Percentiles rank a stretch among this genome's conserved stretches.
These are phyloP conservation scores for Choreutis nemorana DNA, from an alignment of 2,888 invertebrate species.

Conservation along the genomic window DNA sequence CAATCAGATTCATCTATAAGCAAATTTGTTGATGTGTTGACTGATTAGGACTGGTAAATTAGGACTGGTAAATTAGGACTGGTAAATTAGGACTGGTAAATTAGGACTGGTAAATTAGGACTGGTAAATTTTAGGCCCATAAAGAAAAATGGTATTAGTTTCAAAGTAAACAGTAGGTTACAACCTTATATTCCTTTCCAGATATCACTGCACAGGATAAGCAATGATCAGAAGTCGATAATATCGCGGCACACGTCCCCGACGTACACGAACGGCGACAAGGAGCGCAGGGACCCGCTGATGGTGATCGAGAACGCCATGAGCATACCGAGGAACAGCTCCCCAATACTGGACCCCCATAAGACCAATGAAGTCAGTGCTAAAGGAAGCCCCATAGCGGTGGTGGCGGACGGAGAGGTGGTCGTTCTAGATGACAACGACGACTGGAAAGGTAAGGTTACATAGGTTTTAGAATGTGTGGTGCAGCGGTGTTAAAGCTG, in stretches of 20 bases:
- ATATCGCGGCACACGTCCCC: slow-evolving; percentile 58
- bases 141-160: too few relatives aligned
- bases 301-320: slow-evolving; percentile 34
- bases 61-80: too few relatives aligned
- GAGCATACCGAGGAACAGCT: slow-evolving; percentile 57
- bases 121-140: too few relatives aligned
- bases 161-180: too few relatives aligned
- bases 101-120: too few relatives aligned
- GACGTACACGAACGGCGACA: slow-evolving; percentile 52
- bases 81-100: too few relatives aligned
- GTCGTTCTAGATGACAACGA: slow-evolving; percentile 90
- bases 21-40: too few relatives aligned
- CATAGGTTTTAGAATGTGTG: background rate
- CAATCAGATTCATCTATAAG: too few relatives aligned
- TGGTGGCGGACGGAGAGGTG: slow-evolving; percentile 78
- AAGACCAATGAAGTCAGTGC: slow-evolving; percentile 48
- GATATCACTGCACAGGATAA: slow-evolving; percentile 55
- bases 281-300: too few relatives aligned
- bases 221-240: slow-evolving; percentile 56
- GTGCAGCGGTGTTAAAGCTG: background rate
- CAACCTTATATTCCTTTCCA: slow-evolving; percentile 19
- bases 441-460: slow-evolving; percentile 73
- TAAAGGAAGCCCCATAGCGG: slow-evolving; percentile 65
- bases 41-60: too few relatives aligned
- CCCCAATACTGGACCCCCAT: slow-evolving; percentile 54